These are phyloP conservation scores for Liodrosophila aerea DNA, from an alignment of 2,888 invertebrate genomes.

Conservation along the genomic window DNA sequence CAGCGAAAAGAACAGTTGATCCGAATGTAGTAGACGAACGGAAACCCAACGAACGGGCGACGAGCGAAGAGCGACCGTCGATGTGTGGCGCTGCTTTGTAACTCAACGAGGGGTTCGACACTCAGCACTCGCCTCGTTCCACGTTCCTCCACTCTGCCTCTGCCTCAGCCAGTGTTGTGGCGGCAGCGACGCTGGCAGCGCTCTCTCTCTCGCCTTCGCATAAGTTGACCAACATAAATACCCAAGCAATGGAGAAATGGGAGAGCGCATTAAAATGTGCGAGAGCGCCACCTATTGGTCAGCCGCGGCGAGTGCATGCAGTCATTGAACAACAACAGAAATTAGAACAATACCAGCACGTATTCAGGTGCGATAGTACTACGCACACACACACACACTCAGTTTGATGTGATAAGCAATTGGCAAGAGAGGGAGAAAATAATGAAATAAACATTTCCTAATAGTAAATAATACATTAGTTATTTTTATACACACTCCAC, in stretches of 20 bases:
- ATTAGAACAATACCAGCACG: constrained; percentile 29
- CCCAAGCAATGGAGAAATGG: constrained; percentile 2
- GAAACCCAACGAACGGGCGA: constrained; percentile 40
- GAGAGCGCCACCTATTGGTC: constrained; percentile 1
- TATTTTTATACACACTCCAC: too few species aligned
- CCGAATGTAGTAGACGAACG: too few species aligned
- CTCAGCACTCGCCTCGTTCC: constrained; percentile 30
- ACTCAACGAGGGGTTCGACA: constrained; percentile 52
- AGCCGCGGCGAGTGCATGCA: constrained; percentile 16
- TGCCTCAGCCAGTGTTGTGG: constrained; percentile 1
- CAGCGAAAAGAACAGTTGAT: constrained; percentile 14
- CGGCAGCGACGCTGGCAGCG: constrained; percentile 26
- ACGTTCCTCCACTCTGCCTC: constrained; percentile 21
- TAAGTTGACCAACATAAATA: constrained; percentile 51
- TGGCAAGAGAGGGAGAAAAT: too few species aligned
- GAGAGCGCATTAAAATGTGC: constrained; percentile 1
- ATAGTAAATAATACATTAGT: too few species aligned
- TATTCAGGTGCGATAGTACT: neutral
- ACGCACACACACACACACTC: neutral
- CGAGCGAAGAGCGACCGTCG: constrained; percentile 56
- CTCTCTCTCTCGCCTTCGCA: constrained; percentile 27
- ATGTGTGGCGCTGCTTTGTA: constrained; percentile 66
- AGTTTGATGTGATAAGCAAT: constrained; percentile 23
- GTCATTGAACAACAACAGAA: constrained; percentile 10
- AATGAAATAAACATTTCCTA: too few species aligned